Evolutionary conservation across 2,888 invertebrate genomes (phyloP).

Genomic region (Chelonus formosanus): DNA sequence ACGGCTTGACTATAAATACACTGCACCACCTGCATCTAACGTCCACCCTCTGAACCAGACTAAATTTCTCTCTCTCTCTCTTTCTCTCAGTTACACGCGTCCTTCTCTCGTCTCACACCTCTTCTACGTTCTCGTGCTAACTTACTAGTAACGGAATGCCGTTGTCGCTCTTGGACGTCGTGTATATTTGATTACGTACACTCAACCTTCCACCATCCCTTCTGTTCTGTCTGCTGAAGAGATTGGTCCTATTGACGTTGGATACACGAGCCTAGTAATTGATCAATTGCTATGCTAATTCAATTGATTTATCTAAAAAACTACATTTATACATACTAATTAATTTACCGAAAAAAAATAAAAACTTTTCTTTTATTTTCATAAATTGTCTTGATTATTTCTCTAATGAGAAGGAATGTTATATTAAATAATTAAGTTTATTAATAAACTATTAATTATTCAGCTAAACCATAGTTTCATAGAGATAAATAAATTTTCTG

Average conservation of each 20-base stretch:
- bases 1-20: constrained; percentile 60
- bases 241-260: constrained; percentile 25
- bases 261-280: constrained; percentile 26
- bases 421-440: no score
- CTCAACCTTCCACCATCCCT: neutral
- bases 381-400: no score
- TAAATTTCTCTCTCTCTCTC: constrained; percentile 40
- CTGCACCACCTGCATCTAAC: constrained; percentile 59
- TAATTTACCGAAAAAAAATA: no score
- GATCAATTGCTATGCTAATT: constrained; percentile 21
- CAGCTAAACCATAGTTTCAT: no score
- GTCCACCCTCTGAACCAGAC: constrained; percentile 56
- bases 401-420: no score
- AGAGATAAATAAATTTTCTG: no score
- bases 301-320: neutral
- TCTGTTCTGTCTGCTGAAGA: constrained; percentile 8
- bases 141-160: constrained; percentile 9
- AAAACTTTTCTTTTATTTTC: no score
- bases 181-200: constrained; percentile 23
- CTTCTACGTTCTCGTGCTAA: constrained; percentile 14
- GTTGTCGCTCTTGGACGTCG: constrained; percentile 22
- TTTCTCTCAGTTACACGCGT: constrained; percentile 1
- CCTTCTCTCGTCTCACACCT: constrained; percentile 4
- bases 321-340: no score
- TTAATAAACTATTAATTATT: no score